These are phyloP conservation scores for Ferdinandea cuprea DNA, from an alignment of 2,888 invertebrate genomes.

Conservation along the genomic window DNA sequence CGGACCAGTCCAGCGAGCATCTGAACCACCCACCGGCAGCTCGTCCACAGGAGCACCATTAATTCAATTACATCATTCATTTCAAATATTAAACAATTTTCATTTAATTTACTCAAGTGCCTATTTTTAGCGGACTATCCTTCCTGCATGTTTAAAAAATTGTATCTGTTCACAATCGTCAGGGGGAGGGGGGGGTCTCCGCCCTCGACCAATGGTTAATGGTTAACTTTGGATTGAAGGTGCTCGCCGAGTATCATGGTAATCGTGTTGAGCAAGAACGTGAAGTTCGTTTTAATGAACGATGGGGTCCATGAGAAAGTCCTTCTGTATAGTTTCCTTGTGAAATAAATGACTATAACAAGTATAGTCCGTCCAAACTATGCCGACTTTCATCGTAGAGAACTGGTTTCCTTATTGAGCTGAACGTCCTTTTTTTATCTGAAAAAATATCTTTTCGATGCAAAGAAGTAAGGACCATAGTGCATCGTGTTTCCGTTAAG, in stretches of 20 bases:
- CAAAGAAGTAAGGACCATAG: no score
- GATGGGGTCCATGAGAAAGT: slow-evolving; percentile 42
- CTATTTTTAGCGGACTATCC: slow-evolving; percentile 63
- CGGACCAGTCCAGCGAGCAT: no score
- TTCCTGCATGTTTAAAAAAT: slow-evolving; percentile 25
- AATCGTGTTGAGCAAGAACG: slow-evolving; percentile 35
- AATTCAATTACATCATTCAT: slow-evolving; percentile 73
- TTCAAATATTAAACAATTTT: slow-evolving; percentile 74
- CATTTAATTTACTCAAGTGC: slow-evolving; percentile 74
- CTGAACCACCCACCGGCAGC: background rate
- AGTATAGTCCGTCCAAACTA: no score
- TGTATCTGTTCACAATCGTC: slow-evolving; percentile 38
- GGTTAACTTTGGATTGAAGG: slow-evolving; percentile 7
- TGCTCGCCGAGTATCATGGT: background rate
- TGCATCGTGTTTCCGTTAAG: no score
- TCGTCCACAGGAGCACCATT: slow-evolving; percentile 54
- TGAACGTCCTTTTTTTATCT: no score
- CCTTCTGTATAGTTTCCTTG: no score
- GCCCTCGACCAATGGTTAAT: slow-evolving; percentile 9
- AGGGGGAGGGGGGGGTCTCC: slow-evolving; percentile 1
- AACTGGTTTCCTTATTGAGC: no score
- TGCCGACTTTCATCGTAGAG: no score
- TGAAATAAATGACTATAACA: no score
- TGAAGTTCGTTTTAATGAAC: slow-evolving; percentile 47
- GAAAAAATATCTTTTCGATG: no score